phyloP scores from a whole-genome alignment of 2,888 invertebrate species.

The Drosophila limbata region DNA sequence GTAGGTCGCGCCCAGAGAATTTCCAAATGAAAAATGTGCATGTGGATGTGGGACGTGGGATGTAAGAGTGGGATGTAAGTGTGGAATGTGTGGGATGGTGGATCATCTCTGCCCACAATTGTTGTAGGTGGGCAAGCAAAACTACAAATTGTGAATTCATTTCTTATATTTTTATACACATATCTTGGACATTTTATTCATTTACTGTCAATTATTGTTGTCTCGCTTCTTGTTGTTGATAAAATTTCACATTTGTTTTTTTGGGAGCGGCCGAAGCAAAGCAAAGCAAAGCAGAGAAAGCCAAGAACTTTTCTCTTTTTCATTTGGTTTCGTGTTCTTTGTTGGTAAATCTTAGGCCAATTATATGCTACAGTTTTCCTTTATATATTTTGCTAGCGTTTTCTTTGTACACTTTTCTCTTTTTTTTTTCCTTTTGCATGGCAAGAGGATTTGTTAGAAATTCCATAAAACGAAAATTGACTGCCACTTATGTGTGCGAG shows the following conservation, averaged over 20 bases:
- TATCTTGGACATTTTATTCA: slow-evolving; percentile 19
- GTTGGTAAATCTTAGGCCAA: slow-evolving; percentile 29
- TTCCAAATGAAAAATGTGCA: slow-evolving; percentile 13
- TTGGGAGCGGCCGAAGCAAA: slow-evolving; percentile 67
- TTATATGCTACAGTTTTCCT: slow-evolving; percentile 34
- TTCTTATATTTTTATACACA: slow-evolving; percentile 1
- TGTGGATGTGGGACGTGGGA: slow-evolving; percentile 1
- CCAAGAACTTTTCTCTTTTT: slow-evolving; percentile 62
- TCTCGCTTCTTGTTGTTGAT: slow-evolving; percentile 59
- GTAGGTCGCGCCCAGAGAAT: slow-evolving; percentile 51
- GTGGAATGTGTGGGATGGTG: background rate
- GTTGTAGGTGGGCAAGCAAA: background rate
- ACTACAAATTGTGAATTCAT: slow-evolving; percentile 3
- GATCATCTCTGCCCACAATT: slow-evolving; percentile 1
- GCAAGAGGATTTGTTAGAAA: slow-evolving; percentile 20
- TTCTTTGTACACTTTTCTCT: slow-evolving; percentile 8
- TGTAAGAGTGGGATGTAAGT: background rate
- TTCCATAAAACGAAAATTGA: slow-evolving; percentile 42
- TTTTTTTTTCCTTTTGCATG: slow-evolving; percentile 9
- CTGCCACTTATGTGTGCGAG: slow-evolving; percentile 44
- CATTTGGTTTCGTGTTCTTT: slow-evolving; percentile 29
- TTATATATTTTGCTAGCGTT: slow-evolving; percentile 3
- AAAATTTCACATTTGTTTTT: slow-evolving; percentile 58
- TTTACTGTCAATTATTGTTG: slow-evolving; percentile 27
- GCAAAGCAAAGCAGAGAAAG: slow-evolving; percentile 37